Evolutionary conservation across 2,113 vertebrate genomes (phyloP).

Genomic region (Sardina pilchardus): DNA sequence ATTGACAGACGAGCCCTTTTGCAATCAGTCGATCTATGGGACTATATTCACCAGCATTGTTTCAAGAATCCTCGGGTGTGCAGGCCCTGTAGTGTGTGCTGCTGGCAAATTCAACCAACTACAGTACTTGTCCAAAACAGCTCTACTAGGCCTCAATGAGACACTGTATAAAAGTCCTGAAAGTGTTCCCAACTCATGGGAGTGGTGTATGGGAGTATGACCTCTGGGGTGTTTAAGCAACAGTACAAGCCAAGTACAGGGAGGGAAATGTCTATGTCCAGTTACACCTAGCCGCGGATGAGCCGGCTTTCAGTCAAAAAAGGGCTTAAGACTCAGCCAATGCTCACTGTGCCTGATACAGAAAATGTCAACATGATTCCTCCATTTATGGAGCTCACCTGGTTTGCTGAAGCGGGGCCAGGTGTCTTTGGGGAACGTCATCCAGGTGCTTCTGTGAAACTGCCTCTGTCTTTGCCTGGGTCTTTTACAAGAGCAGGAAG

Average conservation of each 20-base stretch:
- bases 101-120: not conserved
- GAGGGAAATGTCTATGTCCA: no score
- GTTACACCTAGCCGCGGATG: no score
- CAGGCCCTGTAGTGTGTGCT: not conserved
- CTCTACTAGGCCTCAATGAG: not conserved
- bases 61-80: not conserved
- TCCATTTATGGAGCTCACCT: conserved; percentile 68
- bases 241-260: no score
- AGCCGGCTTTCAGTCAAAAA: no score
- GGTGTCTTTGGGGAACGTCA: conserved; percentile 84
- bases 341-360: not conserved
- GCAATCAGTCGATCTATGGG: not conserved
- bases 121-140: not conserved
- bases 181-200: not conserved
- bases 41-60: not conserved
- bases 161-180: not conserved
- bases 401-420: conserved; percentile 94
- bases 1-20: not conserved
- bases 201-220: not conserved
- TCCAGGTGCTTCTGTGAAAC: conserved; percentile 86
- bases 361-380: not conserved
- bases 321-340: not conserved
- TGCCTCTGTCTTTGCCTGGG: conserved; percentile 85
- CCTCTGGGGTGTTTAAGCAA: not conserved
- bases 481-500: conserved; percentile 62